These are phyloP conservation scores for Ciconia maguari DNA, from an alignment of 2,113 vertebrate species.

Conservation along the genomic window DNA sequence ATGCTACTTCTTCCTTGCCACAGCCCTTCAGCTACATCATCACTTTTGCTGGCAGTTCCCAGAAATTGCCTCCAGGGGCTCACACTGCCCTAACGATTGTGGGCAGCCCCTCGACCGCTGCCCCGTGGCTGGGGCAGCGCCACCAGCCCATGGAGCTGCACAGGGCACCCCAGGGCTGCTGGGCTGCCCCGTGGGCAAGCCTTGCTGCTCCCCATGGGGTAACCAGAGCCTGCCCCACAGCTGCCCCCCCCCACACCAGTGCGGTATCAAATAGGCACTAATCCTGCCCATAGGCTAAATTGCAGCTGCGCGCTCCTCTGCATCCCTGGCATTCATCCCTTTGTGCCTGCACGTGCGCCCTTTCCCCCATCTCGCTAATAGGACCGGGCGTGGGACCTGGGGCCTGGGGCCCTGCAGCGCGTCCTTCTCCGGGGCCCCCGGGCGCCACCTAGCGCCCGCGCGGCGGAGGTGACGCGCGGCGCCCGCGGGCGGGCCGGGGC, in stretches of 20 bases:
- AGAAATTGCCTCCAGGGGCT: background rate
- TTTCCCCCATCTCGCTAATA: fast-evolving
- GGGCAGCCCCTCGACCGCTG: background rate
- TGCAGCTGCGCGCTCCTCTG: background rate
- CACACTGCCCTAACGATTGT: fast-evolving
- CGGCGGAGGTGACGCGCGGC: background rate
- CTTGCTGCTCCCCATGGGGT: fast-evolving
- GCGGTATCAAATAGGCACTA: fast-evolving
- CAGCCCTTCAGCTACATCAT: fast-evolving
- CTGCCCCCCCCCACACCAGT: fast-evolving
- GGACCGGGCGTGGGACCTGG: no score
- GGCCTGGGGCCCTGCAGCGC: background rate
- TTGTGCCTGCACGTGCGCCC: fast-evolving
- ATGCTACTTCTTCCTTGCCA: background rate
- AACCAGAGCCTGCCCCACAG: background rate
- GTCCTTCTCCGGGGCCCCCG: background rate
- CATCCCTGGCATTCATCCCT: fast-evolving
- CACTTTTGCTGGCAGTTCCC: background rate
- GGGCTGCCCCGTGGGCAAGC: background rate
- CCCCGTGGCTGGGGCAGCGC: fast-evolving
- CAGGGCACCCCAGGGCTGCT: background rate
- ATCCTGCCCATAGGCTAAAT: fast-evolving
- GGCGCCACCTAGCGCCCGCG: background rate
- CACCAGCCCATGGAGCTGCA: background rate
- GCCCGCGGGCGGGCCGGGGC: no score